A percentile compares a stretch with the other conserved stretches of the same genome.
phyloP scores from a whole-genome alignment of 2,797 vertebrate genomes.

The Atherinosoma microstoma region DNA sequence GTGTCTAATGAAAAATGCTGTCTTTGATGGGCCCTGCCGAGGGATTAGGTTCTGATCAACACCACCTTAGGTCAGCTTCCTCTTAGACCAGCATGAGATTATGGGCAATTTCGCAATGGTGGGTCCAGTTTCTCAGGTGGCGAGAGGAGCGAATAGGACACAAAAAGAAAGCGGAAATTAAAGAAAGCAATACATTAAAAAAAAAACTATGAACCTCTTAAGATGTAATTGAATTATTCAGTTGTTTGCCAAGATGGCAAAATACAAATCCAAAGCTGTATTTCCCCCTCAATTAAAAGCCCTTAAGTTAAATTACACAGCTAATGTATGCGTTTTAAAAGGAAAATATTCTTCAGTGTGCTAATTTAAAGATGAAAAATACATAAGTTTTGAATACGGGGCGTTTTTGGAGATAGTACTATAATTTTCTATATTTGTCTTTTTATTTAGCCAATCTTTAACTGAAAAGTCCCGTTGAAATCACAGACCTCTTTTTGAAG shows the following conservation, averaged over 20 bases:
- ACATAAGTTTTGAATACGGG: too few relatives aligned
- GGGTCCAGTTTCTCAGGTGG: constrained; percentile 64
- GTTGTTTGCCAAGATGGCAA: constrained; percentile 60
- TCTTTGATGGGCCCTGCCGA: constrained; percentile 82
- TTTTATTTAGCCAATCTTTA: too few relatives aligned
- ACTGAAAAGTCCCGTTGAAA: too few relatives aligned
- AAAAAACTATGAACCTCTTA: constrained; percentile 20
- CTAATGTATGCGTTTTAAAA: too few relatives aligned
- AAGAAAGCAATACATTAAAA: constrained; percentile 5
- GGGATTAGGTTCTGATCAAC: constrained; percentile 84
- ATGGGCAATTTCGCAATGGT: constrained; percentile 66
- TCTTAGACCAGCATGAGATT: constrained; percentile 76
- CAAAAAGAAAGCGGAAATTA: constrained; percentile 26
- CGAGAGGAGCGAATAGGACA: constrained; percentile 36
- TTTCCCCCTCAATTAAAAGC: not conserved
- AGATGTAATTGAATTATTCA: constrained; percentile 56
- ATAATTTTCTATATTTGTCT: too few relatives aligned
- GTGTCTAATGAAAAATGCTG: constrained; percentile 81
- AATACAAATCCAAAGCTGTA: constrained; percentile 33
- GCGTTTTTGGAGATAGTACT: too few relatives aligned
- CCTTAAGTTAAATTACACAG: not conserved
- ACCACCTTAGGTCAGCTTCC: constrained; percentile 79
- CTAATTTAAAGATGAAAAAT: too few relatives aligned
- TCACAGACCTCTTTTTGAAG: too few relatives aligned
- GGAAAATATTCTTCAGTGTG: too few relatives aligned